These are phyloP conservation scores for Natrix natrix DNA, from an alignment of 2,797 vertebrate genomes.

Conservation along the genomic window DNA sequence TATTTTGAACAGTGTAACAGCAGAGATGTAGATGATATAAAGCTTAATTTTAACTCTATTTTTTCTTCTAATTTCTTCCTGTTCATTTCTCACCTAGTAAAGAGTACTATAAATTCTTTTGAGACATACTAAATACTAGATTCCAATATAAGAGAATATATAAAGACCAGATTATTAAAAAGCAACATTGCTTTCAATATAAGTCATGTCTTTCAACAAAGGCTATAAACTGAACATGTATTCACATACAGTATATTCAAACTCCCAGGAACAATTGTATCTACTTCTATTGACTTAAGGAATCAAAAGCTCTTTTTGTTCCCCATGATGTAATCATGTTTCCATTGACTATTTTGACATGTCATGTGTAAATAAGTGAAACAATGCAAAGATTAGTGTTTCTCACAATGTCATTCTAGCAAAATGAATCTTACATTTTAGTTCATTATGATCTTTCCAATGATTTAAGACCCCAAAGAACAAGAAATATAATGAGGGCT, in stretches of 20 bases:
- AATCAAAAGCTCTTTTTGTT: neutral
- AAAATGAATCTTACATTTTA: neutral
- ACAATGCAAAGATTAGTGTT: neutral
- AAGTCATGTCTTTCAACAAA: neutral
- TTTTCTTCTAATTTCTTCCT: neutral
- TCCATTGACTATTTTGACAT: neutral
- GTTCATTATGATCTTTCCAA: neutral
- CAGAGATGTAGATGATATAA: neutral
- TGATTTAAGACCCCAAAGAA: neutral
- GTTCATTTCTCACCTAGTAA: conserved; percentile 10
- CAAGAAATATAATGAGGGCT: neutral
- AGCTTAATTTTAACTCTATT: neutral
- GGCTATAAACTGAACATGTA: neutral
- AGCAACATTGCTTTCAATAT: neutral
- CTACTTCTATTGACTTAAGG: neutral
- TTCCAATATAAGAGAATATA: neutral
- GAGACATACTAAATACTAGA: neutral
- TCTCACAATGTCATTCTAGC: neutral
- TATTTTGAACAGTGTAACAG: neutral
- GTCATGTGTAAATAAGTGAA: neutral
- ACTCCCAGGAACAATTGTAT: neutral
- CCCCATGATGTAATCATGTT: neutral
- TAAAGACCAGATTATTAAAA: conserved; percentile 5
- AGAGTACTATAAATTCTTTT: neutral
- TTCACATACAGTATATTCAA: neutral